These are phyloP conservation scores for Cetonia aurata DNA, from an alignment of 2,888 invertebrate genomes.

Conservation along the genomic window DNA sequence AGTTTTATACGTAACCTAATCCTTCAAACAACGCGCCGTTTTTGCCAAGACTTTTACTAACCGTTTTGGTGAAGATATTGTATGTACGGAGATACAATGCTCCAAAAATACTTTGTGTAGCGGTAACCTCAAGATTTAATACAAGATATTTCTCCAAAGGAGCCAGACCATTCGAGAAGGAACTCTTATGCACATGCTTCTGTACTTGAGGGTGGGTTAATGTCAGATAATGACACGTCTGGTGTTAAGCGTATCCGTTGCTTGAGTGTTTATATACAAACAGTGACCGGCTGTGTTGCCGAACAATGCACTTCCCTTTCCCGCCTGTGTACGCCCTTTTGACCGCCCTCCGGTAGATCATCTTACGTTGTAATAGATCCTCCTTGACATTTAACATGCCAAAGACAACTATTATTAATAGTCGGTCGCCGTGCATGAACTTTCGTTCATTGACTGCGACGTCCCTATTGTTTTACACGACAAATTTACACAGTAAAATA, in stretches of 20 bases:
- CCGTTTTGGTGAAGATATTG: background rate
- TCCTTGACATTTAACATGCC: conserved; percentile 46
- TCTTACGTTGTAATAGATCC: conserved; percentile 50
- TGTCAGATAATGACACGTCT: conserved; percentile 49
- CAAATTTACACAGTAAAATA: background rate
- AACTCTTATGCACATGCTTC: conserved; percentile 46
- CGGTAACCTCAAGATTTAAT: conserved; percentile 39
- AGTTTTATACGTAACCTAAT: background rate
- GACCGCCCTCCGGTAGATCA: conserved; percentile 50
- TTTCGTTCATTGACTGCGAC: conserved; percentile 28
- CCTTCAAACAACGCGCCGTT: background rate
- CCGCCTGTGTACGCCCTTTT: conserved; percentile 50
- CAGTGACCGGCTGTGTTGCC: conserved; percentile 50
- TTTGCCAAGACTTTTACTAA: conserved; percentile 23
- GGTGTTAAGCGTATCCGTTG: conserved; percentile 49
- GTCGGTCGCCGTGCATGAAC: conserved; percentile 25
- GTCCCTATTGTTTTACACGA: conserved; percentile 11
- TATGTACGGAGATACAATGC: background rate
- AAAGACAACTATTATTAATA: conserved; percentile 46
- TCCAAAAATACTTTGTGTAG: conserved; percentile 16
- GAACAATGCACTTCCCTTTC: conserved; percentile 50
- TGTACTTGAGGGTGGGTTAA: conserved; percentile 42
- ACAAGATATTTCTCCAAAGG: conserved; percentile 42
- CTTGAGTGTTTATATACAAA: conserved; percentile 51
- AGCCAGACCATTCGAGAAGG: conserved; percentile 42